Evolutionary conservation across 1,140 invertebrate genomes (phyloP).

Genomic region (Drosophila azteca): DNA sequence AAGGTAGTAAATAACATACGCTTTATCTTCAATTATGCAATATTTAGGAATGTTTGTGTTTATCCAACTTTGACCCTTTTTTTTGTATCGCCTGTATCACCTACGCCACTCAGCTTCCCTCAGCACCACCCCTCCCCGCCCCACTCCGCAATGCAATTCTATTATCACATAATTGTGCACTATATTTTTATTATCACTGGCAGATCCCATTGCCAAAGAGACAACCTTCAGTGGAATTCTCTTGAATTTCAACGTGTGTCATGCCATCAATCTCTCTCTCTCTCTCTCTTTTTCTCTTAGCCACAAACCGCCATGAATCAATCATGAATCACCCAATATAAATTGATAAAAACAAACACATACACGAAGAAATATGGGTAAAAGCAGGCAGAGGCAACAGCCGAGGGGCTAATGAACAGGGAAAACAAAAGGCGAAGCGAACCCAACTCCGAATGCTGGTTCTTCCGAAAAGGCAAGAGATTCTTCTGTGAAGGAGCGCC

Average conservation of each 20-base stretch:
- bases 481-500: slow-evolving; percentile 9
- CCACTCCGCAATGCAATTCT: neutral
- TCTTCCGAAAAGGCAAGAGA: slow-evolving; percentile 24
- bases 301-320: slow-evolving; percentile 10
- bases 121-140: no score
- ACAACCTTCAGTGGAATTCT: slow-evolving; percentile 27
- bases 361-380: slow-evolving; percentile 21
- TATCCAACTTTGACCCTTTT: neutral
- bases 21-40: slow-evolving; percentile 15
- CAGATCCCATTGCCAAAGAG: neutral
- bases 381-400: slow-evolving; percentile 26
- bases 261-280: slow-evolving; percentile 21
- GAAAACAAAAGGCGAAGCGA: slow-evolving; percentile 26
- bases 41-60: slow-evolving; percentile 27
- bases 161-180: neutral
- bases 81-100: neutral
- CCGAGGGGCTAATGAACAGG: slow-evolving; percentile 7
- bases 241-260: slow-evolving; percentile 50
- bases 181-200: slow-evolving; percentile 4
- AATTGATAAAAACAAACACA: slow-evolving; percentile 54
- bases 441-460: neutral
- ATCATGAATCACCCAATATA: slow-evolving; percentile 53
- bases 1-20: neutral
- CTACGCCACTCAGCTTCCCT: neutral
- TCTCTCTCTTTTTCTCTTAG: neutral